Conservation (phyloP, 2,888 invertebrate species). For the Melipona bicolor region DNA sequence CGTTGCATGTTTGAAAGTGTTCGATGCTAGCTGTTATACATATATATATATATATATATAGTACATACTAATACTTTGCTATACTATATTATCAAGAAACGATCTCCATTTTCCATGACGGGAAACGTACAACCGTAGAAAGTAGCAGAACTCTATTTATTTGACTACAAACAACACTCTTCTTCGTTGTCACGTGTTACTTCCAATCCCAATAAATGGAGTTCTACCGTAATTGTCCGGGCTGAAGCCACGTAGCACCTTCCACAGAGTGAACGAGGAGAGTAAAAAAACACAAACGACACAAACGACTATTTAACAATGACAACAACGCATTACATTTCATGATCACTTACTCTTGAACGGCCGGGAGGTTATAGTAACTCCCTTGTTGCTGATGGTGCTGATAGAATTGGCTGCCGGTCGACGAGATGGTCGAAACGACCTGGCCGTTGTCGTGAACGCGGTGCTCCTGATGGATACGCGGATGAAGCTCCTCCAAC, state of each 20-base stretch:
- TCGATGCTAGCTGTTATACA: not conserved
- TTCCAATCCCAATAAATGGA: not conserved
- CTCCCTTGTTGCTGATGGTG: constrained; percentile 67
- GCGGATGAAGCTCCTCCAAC: constrained; percentile 78
- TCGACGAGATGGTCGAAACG: constrained; percentile 58
- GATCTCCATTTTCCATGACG: not conserved
- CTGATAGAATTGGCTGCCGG: constrained; percentile 63
- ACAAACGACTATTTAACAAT: constrained; percentile 14
- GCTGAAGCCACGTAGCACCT: not conserved
- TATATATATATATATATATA: not conserved
- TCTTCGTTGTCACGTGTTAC: not conserved
- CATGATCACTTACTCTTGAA: constrained; percentile 78
- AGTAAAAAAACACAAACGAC: too few relatives aligned
- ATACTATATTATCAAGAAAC: not conserved
- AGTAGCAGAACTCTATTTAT: not conserved
- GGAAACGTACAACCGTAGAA: not conserved
- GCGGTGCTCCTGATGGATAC: constrained; percentile 67
- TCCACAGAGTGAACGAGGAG: too few relatives aligned
- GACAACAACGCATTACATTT: constrained; percentile 62
- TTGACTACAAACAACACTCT: not conserved
- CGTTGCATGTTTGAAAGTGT: too few relatives aligned
- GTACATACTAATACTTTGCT: not conserved
- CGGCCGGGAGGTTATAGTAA: constrained; percentile 78
- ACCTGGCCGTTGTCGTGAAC: constrained; percentile 61
- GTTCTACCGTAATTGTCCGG: not conserved